Evolutionary conservation across 2,797 vertebrate species (phyloP).

Genomic region (Periophthalmus magnuspinnatus): DNA sequence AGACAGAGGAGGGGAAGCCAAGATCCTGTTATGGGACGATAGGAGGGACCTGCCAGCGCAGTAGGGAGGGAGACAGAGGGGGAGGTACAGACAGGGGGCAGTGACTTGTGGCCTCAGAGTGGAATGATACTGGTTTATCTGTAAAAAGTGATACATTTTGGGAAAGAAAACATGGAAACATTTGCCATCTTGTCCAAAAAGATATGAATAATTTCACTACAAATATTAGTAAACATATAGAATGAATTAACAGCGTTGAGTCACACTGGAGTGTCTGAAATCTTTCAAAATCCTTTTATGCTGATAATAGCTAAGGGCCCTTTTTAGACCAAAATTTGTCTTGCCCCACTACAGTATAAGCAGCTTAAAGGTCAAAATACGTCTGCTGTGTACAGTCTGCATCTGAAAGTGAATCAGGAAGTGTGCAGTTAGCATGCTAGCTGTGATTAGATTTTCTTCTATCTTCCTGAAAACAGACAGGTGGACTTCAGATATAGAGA

Average conservation of each 20-base stretch:
- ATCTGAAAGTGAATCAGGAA: no score
- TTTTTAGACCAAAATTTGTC: no score
- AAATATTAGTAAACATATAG: background rate
- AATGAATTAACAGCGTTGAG: background rate
- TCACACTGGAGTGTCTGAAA: no score
- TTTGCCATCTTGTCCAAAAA: background rate
- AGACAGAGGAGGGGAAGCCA: conserved; percentile 36
- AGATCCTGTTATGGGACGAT: conserved; percentile 53
- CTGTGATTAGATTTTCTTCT: no score
- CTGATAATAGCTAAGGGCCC: no score
- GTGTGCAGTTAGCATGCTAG: no score
- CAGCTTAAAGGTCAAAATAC: no score
- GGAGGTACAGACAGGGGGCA: conserved; percentile 12
- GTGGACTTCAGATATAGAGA: no score
- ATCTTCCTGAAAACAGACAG: no score
- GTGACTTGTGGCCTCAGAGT: conserved; percentile 48
- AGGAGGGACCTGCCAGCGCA: conserved; percentile 21
- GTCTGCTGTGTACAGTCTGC: no score
- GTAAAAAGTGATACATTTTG: background rate
- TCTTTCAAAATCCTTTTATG: no score
- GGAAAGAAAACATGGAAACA: background rate
- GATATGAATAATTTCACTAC: background rate
- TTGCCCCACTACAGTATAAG: no score
- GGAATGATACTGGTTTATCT: conserved; percentile 1
- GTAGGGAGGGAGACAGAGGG: conserved; percentile 9